Evolutionary conservation across 2,113 vertebrate genomes (phyloP), one percentile per base, ranked within the genome.

Genomic region (Oenanthe melanoleuca): DNA sequence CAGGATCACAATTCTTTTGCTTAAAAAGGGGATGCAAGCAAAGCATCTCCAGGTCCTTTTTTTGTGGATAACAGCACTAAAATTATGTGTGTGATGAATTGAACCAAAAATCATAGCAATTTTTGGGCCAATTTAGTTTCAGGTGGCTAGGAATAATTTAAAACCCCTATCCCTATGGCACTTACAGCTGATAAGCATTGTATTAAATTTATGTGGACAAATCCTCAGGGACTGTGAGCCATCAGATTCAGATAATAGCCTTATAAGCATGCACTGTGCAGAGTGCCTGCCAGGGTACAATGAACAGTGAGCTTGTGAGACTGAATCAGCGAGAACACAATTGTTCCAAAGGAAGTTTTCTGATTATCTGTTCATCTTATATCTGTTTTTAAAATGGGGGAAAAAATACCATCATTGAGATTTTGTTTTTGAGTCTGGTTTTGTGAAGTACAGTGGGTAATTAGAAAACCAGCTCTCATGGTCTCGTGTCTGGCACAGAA

Each of bases 301-400:
- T 26, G 49, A 49, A 14, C 34, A 66, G 33, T 9, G 26, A 78
- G 33, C 19, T 31, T 38, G 15, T 55, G 66, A 60, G 81, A 81
- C 20, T 0, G 0, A 33, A 28, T 22, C 42, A 15, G 23, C 20
- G 33, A 59, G 70, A 34, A 18, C 8, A 7, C 18, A 71, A 6
- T 47, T 1, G 0, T 75, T 89, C 80, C 37, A 23, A 56, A 82
- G 17, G 44, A 56, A 53, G 14, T 23, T 80, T 79, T 72, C 49
- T 6, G 3, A 7, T 24, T 67, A 14, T 55, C 37, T 71, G 14
- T 77, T 84, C 17, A 28, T 64, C 65, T 81, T 64, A 40, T 6
- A 50, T 4, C 26, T 60, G 16, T 34, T 90, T 56, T 61, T 57
- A 66, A 81, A 74, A 21, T 20, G 21, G 29, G 47, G 49, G 42